phyloP scores from a whole-genome alignment of 1,140 invertebrate genomes.

The Leptinotarsa texana region DNA sequence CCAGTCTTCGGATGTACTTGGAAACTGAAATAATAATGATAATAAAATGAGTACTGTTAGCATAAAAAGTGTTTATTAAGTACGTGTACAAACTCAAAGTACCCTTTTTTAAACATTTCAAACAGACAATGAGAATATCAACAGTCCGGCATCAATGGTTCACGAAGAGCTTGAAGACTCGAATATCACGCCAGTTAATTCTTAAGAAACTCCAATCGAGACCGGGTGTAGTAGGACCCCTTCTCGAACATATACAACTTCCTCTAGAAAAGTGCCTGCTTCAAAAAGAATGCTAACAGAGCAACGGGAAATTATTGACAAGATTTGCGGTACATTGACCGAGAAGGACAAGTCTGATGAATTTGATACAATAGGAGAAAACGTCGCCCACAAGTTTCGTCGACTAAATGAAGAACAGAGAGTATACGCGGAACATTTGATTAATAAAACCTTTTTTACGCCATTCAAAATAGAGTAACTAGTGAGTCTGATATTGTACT shows the following conservation, averaged over 20 bases:
- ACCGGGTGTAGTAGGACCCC: neutral
- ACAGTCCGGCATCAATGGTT: neutral
- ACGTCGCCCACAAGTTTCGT: neutral
- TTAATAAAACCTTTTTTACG: neutral
- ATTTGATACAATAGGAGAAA: conserved; percentile 1
- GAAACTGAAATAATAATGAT: conserved; percentile 9
- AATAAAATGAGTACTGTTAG: neutral
- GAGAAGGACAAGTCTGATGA: neutral
- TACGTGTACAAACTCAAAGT: neutral
- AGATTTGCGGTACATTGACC: neutral
- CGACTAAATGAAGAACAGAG: neutral
- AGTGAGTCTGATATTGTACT: neutral
- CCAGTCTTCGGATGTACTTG: conserved; percentile 15
- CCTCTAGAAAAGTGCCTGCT: neutral
- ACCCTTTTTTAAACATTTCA: too few relatives aligned
- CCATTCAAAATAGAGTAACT: neutral
- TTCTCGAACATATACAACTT: neutral
- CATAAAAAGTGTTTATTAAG: conserved; percentile 2
- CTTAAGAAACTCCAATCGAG: neutral
- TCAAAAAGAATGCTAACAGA: neutral
- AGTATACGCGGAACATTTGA: neutral
- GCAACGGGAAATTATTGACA: neutral
- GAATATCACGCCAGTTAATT: neutral
- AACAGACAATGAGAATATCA: conserved; percentile 4
- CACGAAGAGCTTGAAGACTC: neutral